Evolutionary conservation across 2,113 vertebrate species (phyloP), one percentile per base, ranked within the genome.

Genomic region (Dipodomys stephensi): DNA sequence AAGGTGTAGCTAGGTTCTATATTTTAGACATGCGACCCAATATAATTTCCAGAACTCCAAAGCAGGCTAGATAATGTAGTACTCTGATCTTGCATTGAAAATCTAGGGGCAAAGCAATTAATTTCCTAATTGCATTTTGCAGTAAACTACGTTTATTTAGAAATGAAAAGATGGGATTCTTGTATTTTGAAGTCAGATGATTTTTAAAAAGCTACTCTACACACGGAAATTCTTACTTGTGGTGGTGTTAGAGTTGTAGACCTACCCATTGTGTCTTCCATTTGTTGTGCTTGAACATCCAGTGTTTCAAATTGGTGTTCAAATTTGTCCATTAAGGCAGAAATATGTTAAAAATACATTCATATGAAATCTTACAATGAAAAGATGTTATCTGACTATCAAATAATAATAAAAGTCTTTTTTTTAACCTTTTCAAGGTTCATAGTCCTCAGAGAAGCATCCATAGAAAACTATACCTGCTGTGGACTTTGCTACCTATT

Each of bases 251-350:
- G 98, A 0, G 99, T 99, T 1, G 99, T 99, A 2, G 99, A 99
- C 96, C 98, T 99, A 97, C 99, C 99, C 99, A 99, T 99, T 10
- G 99, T 98, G 95, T 99, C 99, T 95, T 99, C 99, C 99, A 99
- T 99, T 65, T 99, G 99, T 18, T 99, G 98, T 0, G 99, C 99
- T 96, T 99, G 99, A 85, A 99, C 99, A 96, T 99, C 99, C 94
- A 99, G 97, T 3, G 99, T 99, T 97, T 99, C 99, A 98, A 99
- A 99, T 69, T 99, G 99, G 78, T 98, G 99, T 90, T 99, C 99
- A 97, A 99, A 99, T 96, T 99, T 99, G 86, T 99, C 99, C 99
- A 99, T 99, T 73, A 99, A 97, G 67, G 97, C 97, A 79, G 99
- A 99, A 96, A 99, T 99, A 99, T 99, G 74, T 46, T 91, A 77